Conservation (phyloP, 2,113 vertebrate species). For the Argyrosomus japonicus region DNA sequence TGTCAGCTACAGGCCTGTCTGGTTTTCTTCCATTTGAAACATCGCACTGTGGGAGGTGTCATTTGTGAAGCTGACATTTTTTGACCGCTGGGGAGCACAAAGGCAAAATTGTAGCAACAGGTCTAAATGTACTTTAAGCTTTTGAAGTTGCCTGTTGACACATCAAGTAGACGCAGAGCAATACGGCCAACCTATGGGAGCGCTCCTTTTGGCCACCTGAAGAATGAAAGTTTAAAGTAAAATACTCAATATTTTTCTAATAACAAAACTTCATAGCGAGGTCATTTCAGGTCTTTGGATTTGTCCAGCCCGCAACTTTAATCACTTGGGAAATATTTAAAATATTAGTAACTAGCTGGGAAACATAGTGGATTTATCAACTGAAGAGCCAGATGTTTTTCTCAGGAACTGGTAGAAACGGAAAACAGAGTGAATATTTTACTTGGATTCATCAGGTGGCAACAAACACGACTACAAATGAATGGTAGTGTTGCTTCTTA, state of each 20-base stretch:
- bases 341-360: not conserved
- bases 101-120: not conserved
- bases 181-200: not conserved
- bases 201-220: not conserved
- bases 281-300: not conserved
- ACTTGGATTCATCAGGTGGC: not conserved
- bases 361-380: not conserved
- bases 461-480: not conserved
- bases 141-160: not conserved
- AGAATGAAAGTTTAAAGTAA: not conserved
- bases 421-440: not conserved
- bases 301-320: no score
- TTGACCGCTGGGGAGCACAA: not conserved
- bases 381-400: not conserved
- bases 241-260: not conserved
- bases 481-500: not conserved
- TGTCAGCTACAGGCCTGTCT: constrained; percentile 7
- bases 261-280: not conserved
- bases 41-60: not conserved
- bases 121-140: not conserved
- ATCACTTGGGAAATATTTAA: no score
- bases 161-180: not conserved
- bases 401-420: not conserved
- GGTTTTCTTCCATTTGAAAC: not conserved
- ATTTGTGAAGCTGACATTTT: not conserved